Conservation (phyloP, 2,888 invertebrate genomes). For the Asteroscopus sphinx region DNA sequence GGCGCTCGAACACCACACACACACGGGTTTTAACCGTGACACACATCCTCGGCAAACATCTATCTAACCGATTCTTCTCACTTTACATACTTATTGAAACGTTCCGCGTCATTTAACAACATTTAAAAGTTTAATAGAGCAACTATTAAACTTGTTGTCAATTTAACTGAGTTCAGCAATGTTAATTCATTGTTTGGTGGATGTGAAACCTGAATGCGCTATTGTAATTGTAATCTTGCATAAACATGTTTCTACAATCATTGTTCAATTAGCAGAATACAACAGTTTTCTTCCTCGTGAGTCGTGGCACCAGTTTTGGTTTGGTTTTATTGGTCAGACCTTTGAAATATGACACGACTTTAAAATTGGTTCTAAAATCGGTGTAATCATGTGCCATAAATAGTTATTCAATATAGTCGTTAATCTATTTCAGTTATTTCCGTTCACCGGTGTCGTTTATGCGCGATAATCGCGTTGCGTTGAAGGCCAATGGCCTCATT, state of each 20-base stretch:
- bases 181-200: constrained; percentile 60
- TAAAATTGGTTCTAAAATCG: constrained; percentile 11
- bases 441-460: constrained; percentile 65
- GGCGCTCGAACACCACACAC: constrained; percentile 73
- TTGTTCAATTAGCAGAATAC: constrained; percentile 57
- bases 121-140: constrained; percentile 56
- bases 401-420: constrained; percentile 50
- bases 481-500: constrained; percentile 73
- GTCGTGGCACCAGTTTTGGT: constrained; percentile 45
- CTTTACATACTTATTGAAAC: constrained; percentile 52
- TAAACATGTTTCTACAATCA: constrained; percentile 45
- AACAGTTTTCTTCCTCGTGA: constrained; percentile 57
- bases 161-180: constrained; percentile 57
- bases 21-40: constrained; percentile 82
- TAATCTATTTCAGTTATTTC: constrained; percentile 69
- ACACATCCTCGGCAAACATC: constrained; percentile 74
- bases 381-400: constrained; percentile 11
- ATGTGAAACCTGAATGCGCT: constrained; percentile 58
- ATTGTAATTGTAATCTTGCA: constrained; percentile 48
- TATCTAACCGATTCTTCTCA: constrained; percentile 68
- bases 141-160: constrained; percentile 49
- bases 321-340: constrained; percentile 55
- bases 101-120: constrained; percentile 54
- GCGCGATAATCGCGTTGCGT: constrained; percentile 60
- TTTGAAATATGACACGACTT: constrained; percentile 44